phyloP scores from a whole-genome alignment of 1,140 invertebrate species.

The Drosophila ananassae region DNA sequence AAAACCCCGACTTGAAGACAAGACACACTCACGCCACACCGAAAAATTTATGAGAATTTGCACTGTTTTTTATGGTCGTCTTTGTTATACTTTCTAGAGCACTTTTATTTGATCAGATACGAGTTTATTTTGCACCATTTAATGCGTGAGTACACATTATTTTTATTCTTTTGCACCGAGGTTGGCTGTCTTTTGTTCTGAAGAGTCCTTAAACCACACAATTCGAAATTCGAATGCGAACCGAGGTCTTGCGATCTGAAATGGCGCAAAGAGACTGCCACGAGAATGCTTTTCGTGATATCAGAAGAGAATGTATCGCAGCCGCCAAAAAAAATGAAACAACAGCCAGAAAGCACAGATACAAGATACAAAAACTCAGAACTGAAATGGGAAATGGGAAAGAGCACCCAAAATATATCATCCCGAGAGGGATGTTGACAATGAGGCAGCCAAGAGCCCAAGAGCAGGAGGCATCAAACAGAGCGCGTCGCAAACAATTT shows the following conservation, averaged over 20 bases:
- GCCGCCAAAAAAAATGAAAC: slow-evolving; percentile 23
- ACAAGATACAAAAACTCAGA: background rate
- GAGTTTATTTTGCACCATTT: slow-evolving; percentile 2
- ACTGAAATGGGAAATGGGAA: slow-evolving; percentile 31
- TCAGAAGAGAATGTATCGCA: slow-evolving; percentile 39
- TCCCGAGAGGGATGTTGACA: slow-evolving; percentile 21
- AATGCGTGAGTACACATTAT: slow-evolving; percentile 26
- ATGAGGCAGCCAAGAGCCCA: slow-evolving; percentile 28
- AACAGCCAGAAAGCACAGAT: slow-evolving; percentile 3
- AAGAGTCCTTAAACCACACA: slow-evolving; percentile 45
- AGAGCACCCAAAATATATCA: slow-evolving; percentile 32
- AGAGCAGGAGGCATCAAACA: slow-evolving; percentile 5
- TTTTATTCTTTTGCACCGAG: slow-evolving; percentile 21
- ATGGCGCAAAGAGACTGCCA: slow-evolving; percentile 21
- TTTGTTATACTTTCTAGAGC: slow-evolving; percentile 6
- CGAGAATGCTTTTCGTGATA: slow-evolving; percentile 35
- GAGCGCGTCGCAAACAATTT: slow-evolving; percentile 42
- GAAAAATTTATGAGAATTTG: slow-evolving; percentile 16
- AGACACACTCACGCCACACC: slow-evolving; percentile 31
- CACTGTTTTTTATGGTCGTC: slow-evolving; percentile 13
- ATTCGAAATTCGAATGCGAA: slow-evolving; percentile 22
- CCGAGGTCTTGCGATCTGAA: slow-evolving; percentile 15
- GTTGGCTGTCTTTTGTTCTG: slow-evolving; percentile 47
- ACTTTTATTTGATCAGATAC: slow-evolving; percentile 49
- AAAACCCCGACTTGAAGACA: background rate